Percentiles rank a stretch among this genome's conserved stretches.
These are phyloP conservation scores for Exaiptasia diaphana DNA, from an alignment of 64 coral and sea anemone genomes.

Conservation along the genomic window DNA sequence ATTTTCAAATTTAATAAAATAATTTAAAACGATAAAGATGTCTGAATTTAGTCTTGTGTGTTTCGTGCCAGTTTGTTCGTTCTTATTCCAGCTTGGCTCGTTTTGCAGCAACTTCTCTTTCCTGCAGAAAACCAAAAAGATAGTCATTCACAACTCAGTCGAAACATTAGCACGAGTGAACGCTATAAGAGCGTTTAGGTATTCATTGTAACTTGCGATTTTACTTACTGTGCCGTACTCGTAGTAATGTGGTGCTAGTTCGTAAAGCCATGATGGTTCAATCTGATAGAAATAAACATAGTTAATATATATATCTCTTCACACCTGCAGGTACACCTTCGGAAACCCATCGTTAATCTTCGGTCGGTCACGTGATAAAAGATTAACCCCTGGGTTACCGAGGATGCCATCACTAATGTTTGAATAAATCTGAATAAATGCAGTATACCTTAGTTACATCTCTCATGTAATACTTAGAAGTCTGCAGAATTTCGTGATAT, in stretches of 20 bases:
- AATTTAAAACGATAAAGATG: too few species aligned
- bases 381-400: too few species aligned
- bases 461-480: conserved; percentile 93
- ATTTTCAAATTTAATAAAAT: too few species aligned
- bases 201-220: neutral
- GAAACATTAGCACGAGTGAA: neutral
- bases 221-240: conserved; percentile 87
- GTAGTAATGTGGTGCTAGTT: conserved; percentile 90
- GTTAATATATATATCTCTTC: neutral
- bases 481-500: conserved; percentile 93
- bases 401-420: neutral
- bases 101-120: conserved; percentile 79
- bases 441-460: conserved; percentile 70
- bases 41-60: too few species aligned
- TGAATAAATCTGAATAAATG: neutral
- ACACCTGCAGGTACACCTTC: neutral
- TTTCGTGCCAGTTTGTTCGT: neutral
- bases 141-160: neutral
- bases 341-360: neutral
- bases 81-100: conserved; percentile 69
- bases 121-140: conserved; percentile 15
- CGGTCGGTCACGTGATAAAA: neutral
- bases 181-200: too few species aligned
- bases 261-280: conserved; percentile 93
- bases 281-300: conserved; percentile 43